phyloP scores from a whole-genome alignment of 2,797 vertebrate genomes.

The Parauchenoglanis ngamensis region DNA sequence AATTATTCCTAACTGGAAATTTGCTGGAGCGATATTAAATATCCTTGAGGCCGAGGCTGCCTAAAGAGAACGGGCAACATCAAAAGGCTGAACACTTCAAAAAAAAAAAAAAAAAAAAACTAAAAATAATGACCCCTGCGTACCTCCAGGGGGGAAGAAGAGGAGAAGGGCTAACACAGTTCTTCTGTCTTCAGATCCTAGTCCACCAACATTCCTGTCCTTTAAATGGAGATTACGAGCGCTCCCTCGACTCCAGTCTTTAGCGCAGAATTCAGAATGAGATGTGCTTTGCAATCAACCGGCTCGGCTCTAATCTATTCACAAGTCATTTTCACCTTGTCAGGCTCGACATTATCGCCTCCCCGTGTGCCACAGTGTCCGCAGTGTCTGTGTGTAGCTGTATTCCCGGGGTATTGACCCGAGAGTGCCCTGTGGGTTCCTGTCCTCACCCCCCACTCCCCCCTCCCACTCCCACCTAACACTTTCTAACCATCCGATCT shows the following conservation, averaged over 20 bases:
- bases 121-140: slow-evolving; percentile 80
- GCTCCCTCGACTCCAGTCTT: slow-evolving; percentile 64
- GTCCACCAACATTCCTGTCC: slow-evolving; percentile 70
- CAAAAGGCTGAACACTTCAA: slow-evolving; percentile 84
- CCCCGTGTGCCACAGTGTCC: slow-evolving; percentile 29
- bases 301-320: slow-evolving; percentile 50
- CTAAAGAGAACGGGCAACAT: slow-evolving; percentile 81
- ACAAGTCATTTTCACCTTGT: slow-evolving; percentile 60
- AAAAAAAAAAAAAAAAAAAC: slow-evolving; percentile 81
- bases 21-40: slow-evolving; percentile 83
- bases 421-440: slow-evolving; percentile 20
- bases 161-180: slow-evolving; percentile 68
- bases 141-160: slow-evolving; percentile 70
- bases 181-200: slow-evolving; percentile 67
- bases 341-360: slow-evolving; percentile 54
- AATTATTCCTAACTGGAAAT: slow-evolving; percentile 85
- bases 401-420: slow-evolving; percentile 30
- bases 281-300: slow-evolving; percentile 60
- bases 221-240: slow-evolving; percentile 75
- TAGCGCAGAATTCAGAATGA: slow-evolving; percentile 68
- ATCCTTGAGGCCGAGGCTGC: slow-evolving; percentile 77
- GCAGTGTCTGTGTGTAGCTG: slow-evolving; percentile 19
- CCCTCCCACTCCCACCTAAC: not conserved
- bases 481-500: slow-evolving; percentile 14
- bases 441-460: not conserved